These are phyloP conservation scores for Maniola hyperantus DNA, from an alignment of 2,888 invertebrate species.

Conservation along the genomic window DNA sequence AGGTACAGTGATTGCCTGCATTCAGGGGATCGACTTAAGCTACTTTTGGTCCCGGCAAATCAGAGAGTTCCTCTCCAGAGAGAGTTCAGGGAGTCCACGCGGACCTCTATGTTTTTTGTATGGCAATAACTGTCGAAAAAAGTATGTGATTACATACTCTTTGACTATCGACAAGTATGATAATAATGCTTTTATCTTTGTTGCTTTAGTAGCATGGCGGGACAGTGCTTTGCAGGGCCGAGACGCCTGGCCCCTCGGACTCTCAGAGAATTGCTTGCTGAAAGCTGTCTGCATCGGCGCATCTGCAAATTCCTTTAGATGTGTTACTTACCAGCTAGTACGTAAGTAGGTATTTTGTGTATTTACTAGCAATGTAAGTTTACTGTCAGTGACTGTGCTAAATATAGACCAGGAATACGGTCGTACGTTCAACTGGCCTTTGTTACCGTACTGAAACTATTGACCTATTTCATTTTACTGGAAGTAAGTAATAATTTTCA, in stretches of 20 bases:
- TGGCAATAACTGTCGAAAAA: too few relatives aligned
- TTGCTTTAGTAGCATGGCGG: too few relatives aligned
- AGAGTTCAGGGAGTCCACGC: too few relatives aligned
- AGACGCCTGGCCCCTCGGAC: neutral
- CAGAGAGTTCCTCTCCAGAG: too few relatives aligned
- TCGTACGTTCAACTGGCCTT: slow-evolving; percentile 74
- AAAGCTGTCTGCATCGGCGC: neutral
- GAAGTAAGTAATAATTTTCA: slow-evolving; percentile 81
- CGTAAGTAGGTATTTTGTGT: neutral
- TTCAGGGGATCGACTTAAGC: too few relatives aligned
- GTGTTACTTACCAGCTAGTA: neutral
- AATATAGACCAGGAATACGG: slow-evolving; percentile 67
- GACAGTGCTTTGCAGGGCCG: too few relatives aligned
- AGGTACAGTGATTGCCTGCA: too few relatives aligned
- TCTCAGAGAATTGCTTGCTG: neutral
- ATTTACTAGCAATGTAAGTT: slow-evolving; percentile 16
- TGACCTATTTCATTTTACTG: slow-evolving; percentile 81
- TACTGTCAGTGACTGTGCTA: slow-evolving; percentile 51
- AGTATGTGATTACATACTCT: too few relatives aligned
- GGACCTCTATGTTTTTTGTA: too few relatives aligned
- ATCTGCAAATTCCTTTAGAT: neutral
- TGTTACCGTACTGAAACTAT: slow-evolving; percentile 81
- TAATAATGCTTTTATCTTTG: neutral
- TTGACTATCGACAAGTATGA: neutral
- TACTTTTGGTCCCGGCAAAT: too few relatives aligned